phyloP scores from a whole-genome alignment of 2,797 vertebrate species.

The Brachyrhaphis roseni region DNA sequence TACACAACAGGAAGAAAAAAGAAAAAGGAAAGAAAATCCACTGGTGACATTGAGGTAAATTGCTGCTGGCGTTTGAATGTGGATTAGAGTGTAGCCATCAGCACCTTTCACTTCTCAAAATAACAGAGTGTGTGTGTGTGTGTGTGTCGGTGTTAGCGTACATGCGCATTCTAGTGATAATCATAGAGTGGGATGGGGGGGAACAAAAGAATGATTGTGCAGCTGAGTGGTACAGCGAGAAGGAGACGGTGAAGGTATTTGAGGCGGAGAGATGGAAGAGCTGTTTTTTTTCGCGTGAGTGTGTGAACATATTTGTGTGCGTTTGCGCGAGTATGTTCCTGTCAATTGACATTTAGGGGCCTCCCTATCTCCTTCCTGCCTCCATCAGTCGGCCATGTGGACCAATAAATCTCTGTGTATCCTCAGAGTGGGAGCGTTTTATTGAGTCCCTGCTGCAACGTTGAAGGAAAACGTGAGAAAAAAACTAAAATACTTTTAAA shows the following conservation, averaged over 20 bases:
- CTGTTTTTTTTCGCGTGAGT: neutral
- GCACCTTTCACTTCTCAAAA: conserved; percentile 27
- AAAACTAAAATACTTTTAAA: conserved; percentile 20
- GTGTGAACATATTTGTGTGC: neutral
- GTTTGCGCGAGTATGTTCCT: conserved; percentile 12
- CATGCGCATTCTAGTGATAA: conserved; percentile 22
- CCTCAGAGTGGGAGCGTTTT: conserved; percentile 41
- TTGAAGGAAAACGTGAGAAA: conserved; percentile 38
- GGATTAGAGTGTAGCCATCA: conserved; percentile 22
- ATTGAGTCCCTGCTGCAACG: conserved; percentile 31
- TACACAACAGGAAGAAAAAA: neutral
- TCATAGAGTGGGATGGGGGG: neutral
- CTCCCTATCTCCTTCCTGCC: conserved; percentile 29
- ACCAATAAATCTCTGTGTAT: conserved; percentile 52
- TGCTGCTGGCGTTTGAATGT: conserved; percentile 37
- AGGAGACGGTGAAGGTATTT: conserved; percentile 10
- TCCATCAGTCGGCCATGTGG: conserved; percentile 36
- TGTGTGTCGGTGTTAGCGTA: neutral
- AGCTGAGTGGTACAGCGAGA: conserved; percentile 11
- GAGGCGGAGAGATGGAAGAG: neutral
- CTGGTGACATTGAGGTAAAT: conserved; percentile 46
- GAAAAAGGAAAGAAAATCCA: conserved; percentile 15
- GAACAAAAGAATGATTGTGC: conserved; percentile 22
- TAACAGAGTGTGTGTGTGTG: neutral
- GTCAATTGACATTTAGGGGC: conserved; percentile 56